phyloP scores from a whole-genome alignment of 2,888 invertebrate species.

The Thera obeliscata region DNA sequence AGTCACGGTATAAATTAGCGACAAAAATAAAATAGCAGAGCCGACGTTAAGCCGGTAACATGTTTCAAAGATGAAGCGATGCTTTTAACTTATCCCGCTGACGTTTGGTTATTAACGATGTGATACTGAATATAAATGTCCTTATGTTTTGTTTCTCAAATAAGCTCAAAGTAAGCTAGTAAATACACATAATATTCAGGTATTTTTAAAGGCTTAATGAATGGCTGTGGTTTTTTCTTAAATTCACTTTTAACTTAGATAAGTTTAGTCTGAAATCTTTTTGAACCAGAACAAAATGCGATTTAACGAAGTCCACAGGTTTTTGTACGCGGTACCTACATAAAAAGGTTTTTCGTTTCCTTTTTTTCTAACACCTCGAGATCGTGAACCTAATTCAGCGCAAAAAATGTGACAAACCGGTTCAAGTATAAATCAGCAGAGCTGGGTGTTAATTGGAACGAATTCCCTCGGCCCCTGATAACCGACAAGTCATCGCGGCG shows the following conservation, averaged over 20 bases:
- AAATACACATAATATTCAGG: not conserved
- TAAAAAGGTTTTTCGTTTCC: conserved; percentile 43
- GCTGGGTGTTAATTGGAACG: conserved; percentile 80
- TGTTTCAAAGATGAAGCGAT: conserved; percentile 38
- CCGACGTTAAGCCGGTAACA: conserved; percentile 59
- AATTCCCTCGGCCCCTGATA: conserved; percentile 70
- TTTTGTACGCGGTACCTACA: conserved; percentile 15
- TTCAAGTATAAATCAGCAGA: conserved; percentile 70
- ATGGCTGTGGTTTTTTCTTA: not conserved
- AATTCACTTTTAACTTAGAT: not conserved
- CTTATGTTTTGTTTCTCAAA: conserved; percentile 26
- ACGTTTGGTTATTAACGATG: conserved; percentile 34
- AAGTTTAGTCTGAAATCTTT: not conserved
- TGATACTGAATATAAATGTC: conserved; percentile 29
- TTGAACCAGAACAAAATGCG: not conserved
- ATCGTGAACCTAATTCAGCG: conserved; percentile 61
- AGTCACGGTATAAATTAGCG: conserved; percentile 68
- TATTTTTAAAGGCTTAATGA: conserved; percentile 3
- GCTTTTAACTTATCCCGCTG: conserved; percentile 37
- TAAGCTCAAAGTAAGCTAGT: conserved; percentile 17
- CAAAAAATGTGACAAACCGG: conserved; percentile 70
- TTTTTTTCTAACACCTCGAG: conserved; percentile 66
- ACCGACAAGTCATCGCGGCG: conserved; percentile 45
- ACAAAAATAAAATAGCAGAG: conserved; percentile 70
- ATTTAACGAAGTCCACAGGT: conserved; percentile 9